Evolutionary conservation across 2,888 invertebrate species (phyloP), one percentile per base, ranked within the genome.

Genomic region (Ectobius pallidus): DNA sequence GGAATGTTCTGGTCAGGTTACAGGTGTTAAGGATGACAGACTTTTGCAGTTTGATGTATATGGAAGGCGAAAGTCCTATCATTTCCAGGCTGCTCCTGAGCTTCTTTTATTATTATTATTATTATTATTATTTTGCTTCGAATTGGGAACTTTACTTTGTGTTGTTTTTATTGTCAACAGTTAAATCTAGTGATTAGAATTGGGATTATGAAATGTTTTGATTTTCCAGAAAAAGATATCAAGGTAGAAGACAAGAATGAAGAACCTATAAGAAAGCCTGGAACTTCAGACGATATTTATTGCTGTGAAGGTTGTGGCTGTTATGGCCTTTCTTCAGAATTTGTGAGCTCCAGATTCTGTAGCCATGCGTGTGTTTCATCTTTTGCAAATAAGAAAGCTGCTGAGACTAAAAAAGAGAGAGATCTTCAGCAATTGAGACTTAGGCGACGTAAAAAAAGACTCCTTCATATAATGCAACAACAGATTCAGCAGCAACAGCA

Each of bases 281-380:
- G 72, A 16, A 69, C 34, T 16, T 86, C 87, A n/a, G 91, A 93
- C 79, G 92, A 93, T 55, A 86, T 94, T 77, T 91, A 90, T 79
- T 87, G 91, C 69, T 96, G 96, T 80, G 88, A 91, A 74, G 91
- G 91, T 55, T 96, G 96, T 82, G 93, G 94, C 4, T 93, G 93
- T 80, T 93, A 92, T 81, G 96, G 95, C 14, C 87, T 94, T 81
- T 89, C 90, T 1, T 89, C 91, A 0, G 95, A 96, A 80, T 96
- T 96, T 81, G 89, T 92, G 72, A 92, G 90, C 74, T 89, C 91
- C 7, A 90, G 90, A 82, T 91, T 89, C 82, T 95, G 92, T 80
- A 92, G 92, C 80, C 85, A 87, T 67, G 86, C 88, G 1, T 94
- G 93, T 81, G 88, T 90, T 77, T 87, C 85, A 67, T 85, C 82